Evolutionary conservation across 2,797 vertebrate species (phyloP).

Genomic region (Rhinatrema bivittatum): DNA sequence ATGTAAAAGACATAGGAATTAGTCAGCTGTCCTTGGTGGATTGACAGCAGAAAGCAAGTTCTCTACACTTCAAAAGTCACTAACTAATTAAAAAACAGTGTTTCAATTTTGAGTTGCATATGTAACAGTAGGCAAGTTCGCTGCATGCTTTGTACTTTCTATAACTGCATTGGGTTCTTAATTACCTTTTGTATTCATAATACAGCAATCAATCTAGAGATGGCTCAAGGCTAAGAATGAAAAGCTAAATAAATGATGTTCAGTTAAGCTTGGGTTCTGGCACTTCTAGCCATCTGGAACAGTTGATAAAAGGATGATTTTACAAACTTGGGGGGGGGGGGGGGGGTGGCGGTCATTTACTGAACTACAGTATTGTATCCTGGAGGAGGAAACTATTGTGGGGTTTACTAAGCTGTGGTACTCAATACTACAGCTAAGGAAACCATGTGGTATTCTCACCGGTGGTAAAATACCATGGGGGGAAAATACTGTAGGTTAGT

Average conservation of each 20-base stretch:
- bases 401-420: too few species aligned
- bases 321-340: too few species aligned
- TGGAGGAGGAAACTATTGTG: too few species aligned
- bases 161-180: slow-evolving; percentile 16
- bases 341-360: too few species aligned
- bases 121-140: slow-evolving; percentile 12
- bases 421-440: too few species aligned
- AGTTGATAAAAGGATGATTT: too few species aligned
- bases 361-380: too few species aligned
- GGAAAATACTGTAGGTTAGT: too few species aligned
- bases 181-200: slow-evolving; percentile 31
- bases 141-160: slow-evolving; percentile 5
- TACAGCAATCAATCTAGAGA: slow-evolving; percentile 18
- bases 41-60: slow-evolving; percentile 11
- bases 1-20: slow-evolving; percentile 17
- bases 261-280: slow-evolving; percentile 7
- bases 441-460: too few species aligned
- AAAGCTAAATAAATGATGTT: slow-evolving; percentile 26
- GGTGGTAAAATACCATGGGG: too few species aligned
- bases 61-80: slow-evolving; percentile 18
- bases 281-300: slow-evolving; percentile 2
- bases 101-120: slow-evolving; percentile 20
- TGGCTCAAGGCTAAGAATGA: slow-evolving; percentile 15
- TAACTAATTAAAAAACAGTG: slow-evolving; percentile 28
- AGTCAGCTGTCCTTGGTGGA: slow-evolving; percentile 9